phyloP scores from a whole-genome alignment of 2,113 vertebrate genomes.

The Cryptotis parvus region DNA sequence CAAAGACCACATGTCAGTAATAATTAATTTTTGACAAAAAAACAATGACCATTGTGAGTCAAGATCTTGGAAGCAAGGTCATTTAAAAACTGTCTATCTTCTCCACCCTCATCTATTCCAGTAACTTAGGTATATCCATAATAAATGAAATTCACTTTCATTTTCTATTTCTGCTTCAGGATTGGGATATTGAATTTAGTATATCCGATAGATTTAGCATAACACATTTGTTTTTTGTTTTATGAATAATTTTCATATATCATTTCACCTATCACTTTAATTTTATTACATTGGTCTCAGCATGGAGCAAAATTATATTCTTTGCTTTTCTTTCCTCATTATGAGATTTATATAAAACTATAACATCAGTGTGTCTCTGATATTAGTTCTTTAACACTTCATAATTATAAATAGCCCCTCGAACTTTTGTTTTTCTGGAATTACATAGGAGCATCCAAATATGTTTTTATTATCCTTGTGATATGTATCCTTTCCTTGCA shows the following conservation, averaged over 20 bases:
- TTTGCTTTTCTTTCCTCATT: not conserved
- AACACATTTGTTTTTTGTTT: not conserved
- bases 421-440: not conserved
- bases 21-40: conserved; percentile 15
- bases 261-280: no score
- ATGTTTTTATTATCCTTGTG: not conserved
- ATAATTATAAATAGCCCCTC: not conserved
- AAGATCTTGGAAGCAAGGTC: not conserved
- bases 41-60: not conserved
- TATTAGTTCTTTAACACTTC: not conserved
- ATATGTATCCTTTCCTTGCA: not conserved
- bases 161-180: not conserved
- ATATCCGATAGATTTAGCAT: not conserved
- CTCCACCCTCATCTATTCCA: not conserved
- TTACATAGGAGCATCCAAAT: not conserved
- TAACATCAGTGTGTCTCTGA: conserved; percentile 1
- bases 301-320: not conserved
- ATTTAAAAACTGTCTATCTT: not conserved
- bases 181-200: not conserved
- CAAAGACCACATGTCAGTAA: not conserved
- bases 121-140: not conserved
- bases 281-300: conserved; percentile 5
- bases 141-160: not conserved
- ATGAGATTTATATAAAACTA: not conserved
- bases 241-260: not conserved